Percentiles rank a stretch among this genome's conserved stretches.
These are phyloP conservation scores for Encarsia formosa DNA, from an alignment of 2,888 invertebrate genomes.

Conservation along the genomic window DNA sequence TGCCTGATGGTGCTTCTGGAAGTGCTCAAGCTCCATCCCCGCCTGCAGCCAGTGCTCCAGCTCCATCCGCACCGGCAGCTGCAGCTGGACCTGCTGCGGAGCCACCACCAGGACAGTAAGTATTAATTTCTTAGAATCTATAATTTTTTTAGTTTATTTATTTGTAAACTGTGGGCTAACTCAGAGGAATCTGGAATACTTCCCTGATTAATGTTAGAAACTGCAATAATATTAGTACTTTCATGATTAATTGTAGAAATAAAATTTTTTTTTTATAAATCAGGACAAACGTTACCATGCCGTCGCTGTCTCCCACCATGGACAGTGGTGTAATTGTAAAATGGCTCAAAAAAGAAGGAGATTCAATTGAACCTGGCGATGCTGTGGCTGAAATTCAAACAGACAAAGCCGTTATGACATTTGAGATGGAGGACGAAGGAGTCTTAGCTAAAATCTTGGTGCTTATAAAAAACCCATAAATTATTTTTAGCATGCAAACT, in stretches of 20 bases:
- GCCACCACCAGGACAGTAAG: conserved; percentile 45
- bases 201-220: no score
- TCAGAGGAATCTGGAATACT: no score
- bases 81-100: conserved; percentile 22
- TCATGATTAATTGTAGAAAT: not conserved
- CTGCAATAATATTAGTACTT: not conserved
- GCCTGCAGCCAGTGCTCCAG: conserved; percentile 11
- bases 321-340: conserved; percentile 58
- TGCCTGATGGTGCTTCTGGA: conserved; percentile 37
- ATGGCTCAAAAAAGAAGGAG: conserved; percentile 60
- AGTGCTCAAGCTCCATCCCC: conserved; percentile 25
- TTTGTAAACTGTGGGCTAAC: no score
- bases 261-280: not conserved
- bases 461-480: conserved; percentile 16
- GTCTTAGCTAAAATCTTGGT: conserved; percentile 60
- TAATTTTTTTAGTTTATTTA: no score
- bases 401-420: conserved; percentile 61
- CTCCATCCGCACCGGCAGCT: conserved; percentile 26
- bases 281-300: conserved; percentile 54
- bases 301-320: conserved; percentile 64
- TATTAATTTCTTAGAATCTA: conserved; percentile 9
- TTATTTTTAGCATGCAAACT: not conserved
- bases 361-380: conserved; percentile 57
- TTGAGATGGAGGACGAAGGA: conserved; percentile 61
- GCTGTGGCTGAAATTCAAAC: conserved; percentile 64